Evolutionary conservation across 2,888 invertebrate genomes (phyloP), one percentile per base, ranked within the genome.

Genomic region (Heliconius sara): DNA sequence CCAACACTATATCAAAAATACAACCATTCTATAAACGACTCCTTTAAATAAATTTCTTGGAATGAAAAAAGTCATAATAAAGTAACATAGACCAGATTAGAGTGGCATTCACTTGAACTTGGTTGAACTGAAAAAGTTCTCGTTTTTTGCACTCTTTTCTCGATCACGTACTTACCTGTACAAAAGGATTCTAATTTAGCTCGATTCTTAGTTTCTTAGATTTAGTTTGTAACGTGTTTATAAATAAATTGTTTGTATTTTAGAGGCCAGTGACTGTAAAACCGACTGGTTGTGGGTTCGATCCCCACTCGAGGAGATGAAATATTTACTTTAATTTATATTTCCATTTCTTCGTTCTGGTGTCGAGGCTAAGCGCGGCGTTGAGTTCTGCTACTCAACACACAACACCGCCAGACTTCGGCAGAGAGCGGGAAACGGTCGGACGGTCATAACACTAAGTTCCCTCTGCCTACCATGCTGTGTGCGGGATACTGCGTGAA

Each of bases 81-180:
- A 57, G 52, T 72, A n/a, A 72, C 30, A 72, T 34, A 57, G 30
- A 34, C 30, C 30, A 57, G 72, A 72, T 72, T 52, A 73, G 0
- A 73, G n/a, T 60, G 57, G 60, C 60, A 57, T n/a, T 73, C 73
- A 73, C 60, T 73, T 60, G 73, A 34, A 73, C 34, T 73, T 73
- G 73, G 34, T 60, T 34, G 57, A 60, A 60, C 30, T 73, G 60
- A 57, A 73, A 73, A 73, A 57, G 34, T 57, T 60, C 57, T 39
- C n/a, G 25, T 60, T 60, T 73, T 57, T 57, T 57, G n/a, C 22
- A 72, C 6, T 57, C 52, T 34, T 72, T 70, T 70, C 70, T 70
- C 25, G 70, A 47, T 43, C 70, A 68, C 68, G 70, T 67, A 27
- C 30, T 30, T 4, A 30, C 27, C 27, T 65, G 43, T 70, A 70